Conservation (phyloP, 2,113 vertebrate genomes). For the Ailuropoda melanoleuca region DNA sequence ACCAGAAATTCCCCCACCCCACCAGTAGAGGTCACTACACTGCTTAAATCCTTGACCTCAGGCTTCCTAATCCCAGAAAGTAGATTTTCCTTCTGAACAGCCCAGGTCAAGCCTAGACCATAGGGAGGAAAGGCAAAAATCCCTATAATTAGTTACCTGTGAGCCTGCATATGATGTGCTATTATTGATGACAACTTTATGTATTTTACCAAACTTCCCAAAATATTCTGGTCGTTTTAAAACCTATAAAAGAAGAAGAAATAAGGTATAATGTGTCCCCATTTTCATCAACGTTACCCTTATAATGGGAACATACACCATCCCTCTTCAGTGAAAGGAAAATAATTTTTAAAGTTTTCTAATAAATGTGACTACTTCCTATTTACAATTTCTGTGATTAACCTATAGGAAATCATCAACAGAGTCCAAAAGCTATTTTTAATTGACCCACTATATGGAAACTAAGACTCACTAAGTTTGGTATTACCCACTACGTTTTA, state of each 20-base stretch:
- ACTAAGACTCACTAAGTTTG: neutral
- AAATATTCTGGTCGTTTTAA: constrained; percentile 99
- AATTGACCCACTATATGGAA: neutral
- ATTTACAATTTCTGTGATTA: neutral
- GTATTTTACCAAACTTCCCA: constrained; percentile 99
- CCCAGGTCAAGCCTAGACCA: constrained; percentile 40
- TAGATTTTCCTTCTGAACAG: constrained; percentile 49
- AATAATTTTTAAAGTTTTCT: constrained; percentile 42
- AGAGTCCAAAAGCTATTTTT: constrained; percentile 28
- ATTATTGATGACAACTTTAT: constrained; percentile 99
- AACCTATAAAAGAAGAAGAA: constrained; percentile 88
- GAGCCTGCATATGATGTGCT: constrained; percentile 99
- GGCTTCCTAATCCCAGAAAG: constrained; percentile 46
- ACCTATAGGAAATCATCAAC: neutral
- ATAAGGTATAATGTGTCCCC: constrained; percentile 61
- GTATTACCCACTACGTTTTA: constrained; percentile 1
- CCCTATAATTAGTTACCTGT: constrained; percentile 89
- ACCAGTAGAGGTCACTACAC: constrained; percentile 53
- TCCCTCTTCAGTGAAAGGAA: constrained; percentile 49
- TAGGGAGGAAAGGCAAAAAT: constrained; percentile 20
- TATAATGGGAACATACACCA: constrained; percentile 50
- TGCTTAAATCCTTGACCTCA: constrained; percentile 5
- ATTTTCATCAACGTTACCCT: constrained; percentile 58
- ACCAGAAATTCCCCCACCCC: constrained; percentile 4
- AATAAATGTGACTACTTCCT: neutral